phyloP scores from a whole-genome alignment of 92 coral and sea anemone genomes.

The Zoanthus sociatus region DNA sequence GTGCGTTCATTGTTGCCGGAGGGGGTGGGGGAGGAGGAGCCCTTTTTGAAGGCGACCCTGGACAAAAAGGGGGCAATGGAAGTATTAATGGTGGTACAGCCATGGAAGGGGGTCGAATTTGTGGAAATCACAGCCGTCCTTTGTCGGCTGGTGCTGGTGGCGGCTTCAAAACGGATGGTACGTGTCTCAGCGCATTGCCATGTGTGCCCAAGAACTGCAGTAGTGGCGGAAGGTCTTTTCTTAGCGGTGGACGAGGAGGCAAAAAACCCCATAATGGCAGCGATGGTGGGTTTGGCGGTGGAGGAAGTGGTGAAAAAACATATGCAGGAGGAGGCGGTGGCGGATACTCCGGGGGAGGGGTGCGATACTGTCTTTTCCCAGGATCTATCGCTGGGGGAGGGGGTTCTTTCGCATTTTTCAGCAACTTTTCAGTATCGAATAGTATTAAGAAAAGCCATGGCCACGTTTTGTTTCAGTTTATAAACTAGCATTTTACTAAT shows the following conservation, averaged over 20 bases:
- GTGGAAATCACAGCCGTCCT: background rate
- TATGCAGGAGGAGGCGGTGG: constrained; percentile 43
- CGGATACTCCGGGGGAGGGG: constrained; percentile 38
- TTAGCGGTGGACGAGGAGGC: constrained; percentile 34
- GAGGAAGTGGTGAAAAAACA: background rate
- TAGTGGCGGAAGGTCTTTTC: constrained; percentile 24
- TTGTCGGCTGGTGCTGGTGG: constrained; percentile 34
- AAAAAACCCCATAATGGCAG: background rate
- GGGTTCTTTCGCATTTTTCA: constrained; percentile 26
- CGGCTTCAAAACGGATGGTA: constrained; percentile 6
- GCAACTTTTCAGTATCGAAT: background rate
- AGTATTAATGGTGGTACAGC: constrained; percentile 23
- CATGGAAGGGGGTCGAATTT: constrained; percentile 36
- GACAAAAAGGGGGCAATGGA: background rate
- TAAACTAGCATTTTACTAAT: background rate
- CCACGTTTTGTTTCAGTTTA: constrained; percentile 2
- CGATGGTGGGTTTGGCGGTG: constrained; percentile 43
- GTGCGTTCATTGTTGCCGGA: constrained; percentile 37
- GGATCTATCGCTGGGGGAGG: constrained; percentile 36
- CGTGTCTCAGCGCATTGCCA: background rate
- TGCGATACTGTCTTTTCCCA: background rate
- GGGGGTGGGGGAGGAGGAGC: constrained; percentile 40
- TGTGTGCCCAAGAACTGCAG: background rate
- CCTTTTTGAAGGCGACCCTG: background rate
- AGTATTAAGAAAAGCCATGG: constrained; percentile 8